Evolutionary conservation across 2,113 vertebrate genomes (phyloP).

Genomic region (Catharus fuscescens): DNA sequence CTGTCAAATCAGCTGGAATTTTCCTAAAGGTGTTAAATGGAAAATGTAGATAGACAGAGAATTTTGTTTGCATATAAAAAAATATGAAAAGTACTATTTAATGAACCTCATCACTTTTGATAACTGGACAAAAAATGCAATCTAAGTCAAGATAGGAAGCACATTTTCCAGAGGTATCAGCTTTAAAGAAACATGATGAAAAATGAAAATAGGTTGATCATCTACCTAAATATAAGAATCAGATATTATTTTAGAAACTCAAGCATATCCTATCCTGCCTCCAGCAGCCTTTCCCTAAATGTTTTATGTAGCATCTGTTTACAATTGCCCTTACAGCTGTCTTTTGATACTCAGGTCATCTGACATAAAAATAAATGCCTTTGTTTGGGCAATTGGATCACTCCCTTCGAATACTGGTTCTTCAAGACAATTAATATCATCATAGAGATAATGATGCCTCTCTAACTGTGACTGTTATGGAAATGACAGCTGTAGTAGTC

Average conservation of each 20-base stretch:
- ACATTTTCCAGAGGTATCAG: not conserved
- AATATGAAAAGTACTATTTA: not conserved
- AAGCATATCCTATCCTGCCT: not conserved
- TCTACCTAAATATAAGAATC: not conserved
- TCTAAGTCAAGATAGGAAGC: not conserved
- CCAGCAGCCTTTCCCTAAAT: not conserved
- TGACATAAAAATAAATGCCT: not conserved
- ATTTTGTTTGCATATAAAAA: not conserved
- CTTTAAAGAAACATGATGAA: not conserved
- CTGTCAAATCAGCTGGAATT: not conserved
- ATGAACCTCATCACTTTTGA: not conserved
- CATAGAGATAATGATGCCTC: not conserved
- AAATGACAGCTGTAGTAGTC: not conserved
- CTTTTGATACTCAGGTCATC: not conserved
- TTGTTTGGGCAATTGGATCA: not conserved
- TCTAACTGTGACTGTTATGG: not conserved
- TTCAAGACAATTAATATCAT: not conserved
- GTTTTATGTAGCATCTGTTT: not conserved
- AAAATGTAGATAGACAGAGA: not conserved
- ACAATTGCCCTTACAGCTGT: fast-evolving
- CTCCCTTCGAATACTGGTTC: not conserved
- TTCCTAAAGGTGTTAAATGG: not conserved
- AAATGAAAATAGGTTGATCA: not conserved
- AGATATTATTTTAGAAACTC: not conserved
- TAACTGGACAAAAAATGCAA: not conserved